A percentile compares a stretch with the other conserved stretches of the same genome.
Evolutionary conservation across 1,140 invertebrate genomes (phyloP).

Genomic region (Metaphire vulgaris): DNA sequence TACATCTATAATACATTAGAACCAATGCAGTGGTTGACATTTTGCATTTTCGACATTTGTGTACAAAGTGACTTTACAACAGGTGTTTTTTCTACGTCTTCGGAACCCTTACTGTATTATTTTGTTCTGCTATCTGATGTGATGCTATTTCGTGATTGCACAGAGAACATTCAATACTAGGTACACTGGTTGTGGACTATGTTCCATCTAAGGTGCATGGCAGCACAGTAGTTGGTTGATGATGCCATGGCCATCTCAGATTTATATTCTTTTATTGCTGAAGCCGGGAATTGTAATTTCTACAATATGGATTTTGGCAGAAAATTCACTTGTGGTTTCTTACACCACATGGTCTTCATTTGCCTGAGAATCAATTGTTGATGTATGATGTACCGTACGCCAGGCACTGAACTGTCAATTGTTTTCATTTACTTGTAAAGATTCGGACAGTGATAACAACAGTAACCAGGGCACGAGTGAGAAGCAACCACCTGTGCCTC

Average conservation of each 20-base stretch:
- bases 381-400: neutral
- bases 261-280: neutral
- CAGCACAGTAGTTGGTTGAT: too few species aligned
- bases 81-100: too few species aligned
- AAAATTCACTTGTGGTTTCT: neutral
- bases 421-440: neutral
- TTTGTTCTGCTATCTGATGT: too few species aligned
- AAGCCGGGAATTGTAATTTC: neutral
- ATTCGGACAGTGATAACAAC: neutral
- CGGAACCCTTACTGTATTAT: too few species aligned
- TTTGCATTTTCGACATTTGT: too few species aligned
- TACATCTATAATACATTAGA: too few species aligned
- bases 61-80: too few species aligned
- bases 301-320: neutral
- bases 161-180: too few species aligned
- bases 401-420: neutral
- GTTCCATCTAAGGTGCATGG: too few species aligned
- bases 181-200: too few species aligned
- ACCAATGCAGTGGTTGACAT: too few species aligned
- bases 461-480: neutral
- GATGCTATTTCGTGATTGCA: too few species aligned
- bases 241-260: neutral
- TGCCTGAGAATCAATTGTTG: neutral
- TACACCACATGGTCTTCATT: neutral
- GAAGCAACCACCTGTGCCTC: neutral